Base-by-base conservation (phyloP, 2,888 invertebrate genomes). In the Stratiomys singularior region DNA sequence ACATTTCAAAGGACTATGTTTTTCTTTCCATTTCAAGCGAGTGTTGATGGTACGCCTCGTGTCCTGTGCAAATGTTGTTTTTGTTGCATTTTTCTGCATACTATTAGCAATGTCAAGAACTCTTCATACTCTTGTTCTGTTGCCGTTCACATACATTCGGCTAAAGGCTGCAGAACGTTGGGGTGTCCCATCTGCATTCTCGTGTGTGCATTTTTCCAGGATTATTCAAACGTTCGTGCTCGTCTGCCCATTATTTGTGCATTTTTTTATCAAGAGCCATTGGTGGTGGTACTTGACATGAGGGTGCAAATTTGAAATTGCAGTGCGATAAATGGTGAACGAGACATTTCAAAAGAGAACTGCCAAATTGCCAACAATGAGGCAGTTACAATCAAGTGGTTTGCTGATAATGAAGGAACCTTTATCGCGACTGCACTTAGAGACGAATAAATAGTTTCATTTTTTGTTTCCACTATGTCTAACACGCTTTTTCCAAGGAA, bases 21-120 rank as follows among this genome's bases (percentile, higher is more conserved):
- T 46, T 67, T 37, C 9, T 37, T 37, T 3, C 37, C 37, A 5
- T 37, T 37, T 37, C 9, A 3, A 37, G 37, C 25, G 37, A 18
- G 21, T 74, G 74, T 18, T 60, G 21, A 60, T 25, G 52, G 37
- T 37, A 9, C 15, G 52, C 7, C 52, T 52, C 60, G 21, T 25
- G 52, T 18, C 52, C 52, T 52, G 4, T 52, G 52, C 52, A 60
- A 21, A 25, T 60, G 25, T 25, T 58, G 58, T 74, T 74, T 52
- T 74, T 60, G 60, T 47, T 74, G 74, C 74, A 74, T 58, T 60
- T 74, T 67, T 74, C 74, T 74, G 74, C 74, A 74, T 74, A 30
- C 72, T 72, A 72, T 58, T 30, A 56, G 72, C 58, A 58, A 9
- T 27, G 56, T 56, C 58, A 25, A 74, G 74, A 21, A 37, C 74